phyloP scores from a whole-genome alignment of 1,140 invertebrate species.

The Gryon sp. region DNA sequence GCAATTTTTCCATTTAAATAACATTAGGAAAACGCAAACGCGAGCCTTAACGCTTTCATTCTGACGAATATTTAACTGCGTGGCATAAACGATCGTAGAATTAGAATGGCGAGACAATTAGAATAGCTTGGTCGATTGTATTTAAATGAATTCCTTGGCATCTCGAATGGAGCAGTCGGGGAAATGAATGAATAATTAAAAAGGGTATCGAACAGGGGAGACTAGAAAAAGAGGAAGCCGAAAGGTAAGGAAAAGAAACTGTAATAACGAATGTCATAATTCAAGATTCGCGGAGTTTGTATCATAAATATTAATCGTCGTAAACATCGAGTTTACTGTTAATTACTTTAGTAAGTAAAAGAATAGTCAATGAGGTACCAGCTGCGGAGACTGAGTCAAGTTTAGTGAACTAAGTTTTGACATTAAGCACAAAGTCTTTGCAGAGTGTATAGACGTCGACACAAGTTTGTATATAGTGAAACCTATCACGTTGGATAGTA shows the following conservation, averaged over 20 bases:
- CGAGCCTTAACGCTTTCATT: no score
- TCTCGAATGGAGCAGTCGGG: conserved; percentile 13
- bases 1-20: no score
- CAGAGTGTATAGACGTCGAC: conserved; percentile 42
- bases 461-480: conserved; percentile 41
- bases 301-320: conserved; percentile 16
- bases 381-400: conserved; percentile 31
- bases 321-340: conserved; percentile 30
- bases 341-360: conserved; percentile 40
- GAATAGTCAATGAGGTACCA: conserved; percentile 41
- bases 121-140: conserved; percentile 17
- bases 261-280: conserved; percentile 8
- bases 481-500: conserved; percentile 35
- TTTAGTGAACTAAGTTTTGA: conserved; percentile 54
- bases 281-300: conserved; percentile 4
- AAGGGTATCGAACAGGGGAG: no score
- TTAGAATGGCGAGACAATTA: conserved; percentile 40
- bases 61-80: no score
- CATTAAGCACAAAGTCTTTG: conserved; percentile 51
- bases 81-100: background rate
- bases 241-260: background rate
- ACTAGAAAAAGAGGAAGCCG: no score
- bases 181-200: conserved; percentile 26
- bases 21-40: no score
- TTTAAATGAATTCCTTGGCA: conserved; percentile 28